Percentiles rank a stretch among this genome's conserved stretches.
Evolutionary conservation across 2,888 invertebrate species (phyloP).

Genomic region (Rhagium mordax): DNA sequence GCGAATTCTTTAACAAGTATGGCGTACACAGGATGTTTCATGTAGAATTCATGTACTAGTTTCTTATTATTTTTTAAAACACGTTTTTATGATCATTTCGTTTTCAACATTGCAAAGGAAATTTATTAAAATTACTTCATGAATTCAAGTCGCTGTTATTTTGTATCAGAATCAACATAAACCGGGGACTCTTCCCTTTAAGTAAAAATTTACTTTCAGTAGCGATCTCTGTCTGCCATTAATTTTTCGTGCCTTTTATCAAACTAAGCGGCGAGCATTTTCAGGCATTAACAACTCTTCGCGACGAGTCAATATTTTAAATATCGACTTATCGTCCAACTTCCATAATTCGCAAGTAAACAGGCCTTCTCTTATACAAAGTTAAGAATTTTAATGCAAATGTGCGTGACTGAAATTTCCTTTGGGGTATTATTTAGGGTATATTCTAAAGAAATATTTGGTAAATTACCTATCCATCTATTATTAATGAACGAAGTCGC

Average conservation of each 20-base stretch:
- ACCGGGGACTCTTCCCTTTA: no score
- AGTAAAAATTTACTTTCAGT: neutral
- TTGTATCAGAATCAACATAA: no score
- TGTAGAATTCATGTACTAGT: no score
- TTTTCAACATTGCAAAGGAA: no score
- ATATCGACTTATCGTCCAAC: conserved; percentile 13
- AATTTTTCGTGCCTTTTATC: neutral
- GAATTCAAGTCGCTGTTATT: no score
- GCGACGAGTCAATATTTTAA: conserved; percentile 13
- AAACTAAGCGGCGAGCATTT: neutral
- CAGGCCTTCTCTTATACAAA: conserved; percentile 4
- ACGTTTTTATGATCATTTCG: no score
- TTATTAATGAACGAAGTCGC: neutral
- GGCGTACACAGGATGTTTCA: no score
- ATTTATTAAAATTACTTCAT: no score
- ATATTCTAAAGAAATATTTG: neutral
- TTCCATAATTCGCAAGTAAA: conserved; percentile 1
- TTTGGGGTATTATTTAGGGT: neutral
- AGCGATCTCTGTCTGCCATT: neutral
- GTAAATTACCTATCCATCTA: neutral
- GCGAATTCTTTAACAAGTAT: no score
- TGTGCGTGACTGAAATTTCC: conserved; percentile 6
- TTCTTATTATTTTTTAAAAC: no score
- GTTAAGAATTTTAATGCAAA: conserved; percentile 7
- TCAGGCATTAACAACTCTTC: neutral